Base-by-base conservation (phyloP, 2,888 invertebrate genomes). In the Phorcus lineatus region DNA sequence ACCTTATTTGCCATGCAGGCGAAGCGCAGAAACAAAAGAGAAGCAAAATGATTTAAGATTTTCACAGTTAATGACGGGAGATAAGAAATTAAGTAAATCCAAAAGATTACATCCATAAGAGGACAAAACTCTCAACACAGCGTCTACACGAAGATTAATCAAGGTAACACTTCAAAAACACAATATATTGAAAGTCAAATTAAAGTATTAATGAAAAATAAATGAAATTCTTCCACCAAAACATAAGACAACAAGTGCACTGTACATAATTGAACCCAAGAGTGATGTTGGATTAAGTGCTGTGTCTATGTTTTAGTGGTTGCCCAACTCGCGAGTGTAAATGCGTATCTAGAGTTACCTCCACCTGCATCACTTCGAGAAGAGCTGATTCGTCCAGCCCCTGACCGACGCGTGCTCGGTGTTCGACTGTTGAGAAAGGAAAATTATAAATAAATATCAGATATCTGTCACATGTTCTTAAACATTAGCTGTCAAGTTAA, bases 291-390 rank as follows among this genome's bases (percentile, higher is more conserved):
- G 19, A 19, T 75, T 52, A 54, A 47, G 47, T 75, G 47, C n/a
- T 52, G 70, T 70, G 70, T 36, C 70, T 57, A 57, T 70, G 40
- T 70, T 70, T 36, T 70, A 70, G 70, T 70, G 70, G 70, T 70
- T 70, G 70, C 70, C 70, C 70, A 40, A n/a, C 31, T 16, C 24
- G 31, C 28, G 19, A 36, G 36, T 70, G 70, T 70, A 70, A 70
- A 70, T 70, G 70, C 70, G 70, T 70, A 70, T 36, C 40, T 19
- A 36, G 36, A 36, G 70, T 70, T 70, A 70, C 70, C 70, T 88
- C 89, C 89, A 31, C 90, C 89, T 53, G 90, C 89, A 80, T 90
- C 90, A 84, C 90, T 90, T 9, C 87, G 82, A 7, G 89, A 88
- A 22, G 89, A 89, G 57, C 89, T 86, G 77, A 88, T 85, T 76